A percentile compares a stretch with the other conserved stretches of the same genome.
Evolutionary conservation across 2,113 vertebrate species (phyloP).

Genomic region (Phalacrocorax brasilianus): DNA sequence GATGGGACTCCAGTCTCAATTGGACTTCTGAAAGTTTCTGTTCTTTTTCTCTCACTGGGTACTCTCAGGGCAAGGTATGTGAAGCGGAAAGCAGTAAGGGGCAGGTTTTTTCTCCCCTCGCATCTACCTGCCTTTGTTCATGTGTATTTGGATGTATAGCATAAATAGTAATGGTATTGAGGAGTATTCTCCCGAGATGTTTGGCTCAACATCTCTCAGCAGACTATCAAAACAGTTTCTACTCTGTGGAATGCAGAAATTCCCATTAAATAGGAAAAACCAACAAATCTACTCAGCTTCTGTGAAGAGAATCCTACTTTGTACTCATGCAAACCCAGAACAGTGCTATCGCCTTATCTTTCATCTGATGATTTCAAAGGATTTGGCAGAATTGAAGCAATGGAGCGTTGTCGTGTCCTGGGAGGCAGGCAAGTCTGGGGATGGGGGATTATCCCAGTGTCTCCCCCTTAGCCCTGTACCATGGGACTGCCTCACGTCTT

Average conservation of each 20-base stretch:
- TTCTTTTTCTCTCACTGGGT: not conserved
- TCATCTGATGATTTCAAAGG: not conserved
- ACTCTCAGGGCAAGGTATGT: not conserved
- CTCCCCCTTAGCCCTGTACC: not conserved
- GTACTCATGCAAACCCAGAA: not conserved
- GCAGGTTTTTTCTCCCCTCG: not conserved
- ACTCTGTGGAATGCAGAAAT: not conserved
- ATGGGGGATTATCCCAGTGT: not conserved
- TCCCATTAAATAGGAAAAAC: not conserved
- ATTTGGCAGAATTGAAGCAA: not conserved
- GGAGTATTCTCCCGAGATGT: not conserved
- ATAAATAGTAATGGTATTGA: not conserved
- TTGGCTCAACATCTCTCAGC: not conserved
- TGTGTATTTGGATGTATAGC: not conserved
- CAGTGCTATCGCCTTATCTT: not conserved
- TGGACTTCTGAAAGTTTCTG: not conserved
- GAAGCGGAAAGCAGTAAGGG: not conserved
- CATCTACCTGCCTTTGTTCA: not conserved
- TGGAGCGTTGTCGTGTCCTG: fast-evolving
- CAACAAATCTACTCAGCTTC: not conserved
- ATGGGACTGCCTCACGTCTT: not conserved
- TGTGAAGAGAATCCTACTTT: not conserved
- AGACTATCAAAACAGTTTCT: not conserved
- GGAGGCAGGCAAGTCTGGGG: not conserved
- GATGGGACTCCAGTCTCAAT: not conserved